Evolutionary conservation across 2,797 vertebrate genomes (phyloP), one percentile per base, ranked within the genome.

Genomic region (Sebastes itinus): DNA sequence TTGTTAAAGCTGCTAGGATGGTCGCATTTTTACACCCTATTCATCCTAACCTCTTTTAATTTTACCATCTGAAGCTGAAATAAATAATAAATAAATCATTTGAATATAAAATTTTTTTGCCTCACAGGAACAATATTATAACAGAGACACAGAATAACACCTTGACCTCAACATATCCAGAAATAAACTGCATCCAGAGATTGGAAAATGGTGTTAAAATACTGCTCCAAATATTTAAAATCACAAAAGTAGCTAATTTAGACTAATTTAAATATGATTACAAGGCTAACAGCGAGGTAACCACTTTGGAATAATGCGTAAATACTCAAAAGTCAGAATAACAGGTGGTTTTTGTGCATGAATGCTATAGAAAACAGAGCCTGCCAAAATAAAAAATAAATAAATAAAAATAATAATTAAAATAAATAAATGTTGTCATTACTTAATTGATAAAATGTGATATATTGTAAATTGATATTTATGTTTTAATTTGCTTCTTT

Each of bases 371-470:
- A 46, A 18, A 7, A 46, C 42, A 46, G 42, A 46, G 5, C 35
- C 35, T 38, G 35, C 35, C 35, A 38, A 38, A 38, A 12, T 38
- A 12, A 16, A 42, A 16, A 42, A 42, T 42, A 42, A 42, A 33
- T 38, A 13, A 16, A 42, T 33, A 33, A 11, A 33, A 30, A 30
- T 25, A 25, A 25, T 3, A 30, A 30, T 30, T 2, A 38, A 42
- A 16, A 0, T 42, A 38, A 35, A 2, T 0, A 42, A 42, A 42
- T 42, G 5, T 13, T 38, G 0, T 38, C 0, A 38, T 38, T 38
- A 0, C 35, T 38, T 38, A 42, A 14, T 42, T 42, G 38, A 14
- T 42, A 42, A 42, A 14, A 42, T 42, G 13, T 42, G 13, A 42
- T 38, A 0, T 38, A 13, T 13, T 38, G 35, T 38, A 38, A 38